phyloP scores from a whole-genome alignment of 2,113 vertebrate genomes.

The Boleophthalmus pectinirostris region DNA sequence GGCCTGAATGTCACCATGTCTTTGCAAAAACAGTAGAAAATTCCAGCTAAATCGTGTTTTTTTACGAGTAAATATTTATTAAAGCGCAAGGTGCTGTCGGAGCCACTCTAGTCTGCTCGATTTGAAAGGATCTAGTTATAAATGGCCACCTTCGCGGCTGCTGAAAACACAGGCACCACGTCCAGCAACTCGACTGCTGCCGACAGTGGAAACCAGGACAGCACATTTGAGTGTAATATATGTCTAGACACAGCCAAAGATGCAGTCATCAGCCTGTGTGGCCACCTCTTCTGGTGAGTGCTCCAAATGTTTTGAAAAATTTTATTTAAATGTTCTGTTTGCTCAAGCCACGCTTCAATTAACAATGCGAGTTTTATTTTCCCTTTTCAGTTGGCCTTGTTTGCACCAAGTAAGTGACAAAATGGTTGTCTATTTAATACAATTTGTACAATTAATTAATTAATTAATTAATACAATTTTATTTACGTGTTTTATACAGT shows the following conservation, averaged over 20 bases:
- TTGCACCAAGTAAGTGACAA: conserved; percentile 90
- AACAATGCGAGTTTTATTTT: too few species aligned
- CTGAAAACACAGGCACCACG: conserved; percentile 77
- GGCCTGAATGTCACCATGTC: not conserved
- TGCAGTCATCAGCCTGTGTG: conserved; percentile 96
- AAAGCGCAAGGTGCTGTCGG: conserved; percentile 18
- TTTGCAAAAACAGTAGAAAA: not conserved
- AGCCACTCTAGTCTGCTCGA: conserved; percentile 2
- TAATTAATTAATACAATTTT: too few species aligned
- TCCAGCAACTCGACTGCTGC: conserved; percentile 80
- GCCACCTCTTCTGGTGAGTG: conserved; percentile 94
- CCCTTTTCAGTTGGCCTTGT: conserved; percentile 88
- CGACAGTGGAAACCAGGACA: conserved; percentile 86
- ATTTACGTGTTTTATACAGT: conserved; percentile 72
- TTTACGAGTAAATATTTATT: conserved; percentile 11
- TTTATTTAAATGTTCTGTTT: not conserved
- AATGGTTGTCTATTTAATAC: not conserved
- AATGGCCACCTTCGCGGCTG: conserved; percentile 90
- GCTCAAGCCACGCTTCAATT: not conserved
- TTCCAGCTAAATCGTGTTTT: not conserved
- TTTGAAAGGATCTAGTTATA: conserved; percentile 11
- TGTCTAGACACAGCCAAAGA: conserved; percentile 98
- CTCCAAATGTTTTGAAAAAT: too few species aligned
- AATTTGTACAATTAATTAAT: too few species aligned
- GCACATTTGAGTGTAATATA: conserved; percentile 98